Conservation (phyloP, 2,797 vertebrate genomes). For the Cuculus canorus region DNA sequence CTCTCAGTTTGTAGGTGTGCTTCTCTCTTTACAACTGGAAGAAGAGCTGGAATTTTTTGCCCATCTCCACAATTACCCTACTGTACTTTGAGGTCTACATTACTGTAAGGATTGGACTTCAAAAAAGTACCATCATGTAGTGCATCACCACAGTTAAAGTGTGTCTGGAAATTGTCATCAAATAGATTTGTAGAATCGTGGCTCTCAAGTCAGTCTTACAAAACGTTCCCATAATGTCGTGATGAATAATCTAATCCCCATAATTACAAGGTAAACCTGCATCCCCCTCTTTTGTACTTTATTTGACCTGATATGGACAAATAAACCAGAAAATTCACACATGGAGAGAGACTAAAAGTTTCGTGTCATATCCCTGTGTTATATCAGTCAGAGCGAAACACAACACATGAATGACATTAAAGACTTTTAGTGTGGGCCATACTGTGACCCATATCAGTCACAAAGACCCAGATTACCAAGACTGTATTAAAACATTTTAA, state of each 20-base stretch:
- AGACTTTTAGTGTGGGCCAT: slow-evolving; percentile 21
- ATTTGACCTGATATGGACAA: slow-evolving; percentile 59
- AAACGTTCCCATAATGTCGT: not conserved
- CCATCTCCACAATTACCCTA: not conserved
- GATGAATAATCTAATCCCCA: slow-evolving; percentile 27
- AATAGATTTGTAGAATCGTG: not conserved
- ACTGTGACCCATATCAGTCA: not conserved
- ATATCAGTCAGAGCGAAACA: slow-evolving; percentile 42
- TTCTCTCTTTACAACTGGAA: not conserved
- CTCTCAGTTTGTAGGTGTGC: not conserved
- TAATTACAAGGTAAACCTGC: slow-evolving; percentile 42
- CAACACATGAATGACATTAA: not conserved
- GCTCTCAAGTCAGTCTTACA: not conserved
- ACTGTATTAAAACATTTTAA: not conserved
- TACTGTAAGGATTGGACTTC: not conserved
- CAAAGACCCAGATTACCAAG: not conserved
- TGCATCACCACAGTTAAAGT: not conserved
- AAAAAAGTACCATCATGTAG: not conserved
- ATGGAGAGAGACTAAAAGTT: slow-evolving; percentile 65
- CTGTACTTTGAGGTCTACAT: not conserved
- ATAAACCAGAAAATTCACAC: slow-evolving; percentile 64
- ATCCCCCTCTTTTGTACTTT: slow-evolving; percentile 12
- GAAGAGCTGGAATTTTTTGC: not conserved
- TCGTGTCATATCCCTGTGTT: slow-evolving; percentile 19
- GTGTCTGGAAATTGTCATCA: not conserved